phyloP scores from a whole-genome alignment of 2,113 vertebrate species.

The Anoplopoma fimbria region DNA sequence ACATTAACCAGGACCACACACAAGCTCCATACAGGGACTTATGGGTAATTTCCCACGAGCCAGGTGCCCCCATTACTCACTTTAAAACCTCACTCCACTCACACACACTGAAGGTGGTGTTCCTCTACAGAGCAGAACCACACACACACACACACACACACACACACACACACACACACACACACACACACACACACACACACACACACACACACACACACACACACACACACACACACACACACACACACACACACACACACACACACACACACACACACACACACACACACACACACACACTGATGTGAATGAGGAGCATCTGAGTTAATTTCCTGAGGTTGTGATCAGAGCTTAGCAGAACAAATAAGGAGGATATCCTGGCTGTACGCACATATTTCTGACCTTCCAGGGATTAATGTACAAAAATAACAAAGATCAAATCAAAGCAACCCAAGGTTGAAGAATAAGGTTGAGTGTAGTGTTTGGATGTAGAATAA shows the following conservation, averaged over 20 bases:
- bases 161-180: slow-evolving; percentile 7
- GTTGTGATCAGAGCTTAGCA: slow-evolving; percentile 44
- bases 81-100: slow-evolving; percentile 29
- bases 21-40: slow-evolving; percentile 19
- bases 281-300: slow-evolving; percentile 34
- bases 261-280: slow-evolving; percentile 20
- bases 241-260: slow-evolving; percentile 7
- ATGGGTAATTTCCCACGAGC: slow-evolving; percentile 43
- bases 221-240: slow-evolving; percentile 24
- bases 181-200: slow-evolving; percentile 21
- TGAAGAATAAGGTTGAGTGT: background rate
- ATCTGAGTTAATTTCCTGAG: slow-evolving; percentile 79
- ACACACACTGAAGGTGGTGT: slow-evolving; percentile 40
- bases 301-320: slow-evolving; percentile 65
- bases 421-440: background rate
- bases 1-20: slow-evolving; percentile 40
- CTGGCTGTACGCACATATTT: slow-evolving; percentile 47
- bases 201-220: slow-evolving; percentile 18
- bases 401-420: slow-evolving; percentile 53
- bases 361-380: slow-evolving; percentile 69
- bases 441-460: background rate
- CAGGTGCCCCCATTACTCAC: slow-evolving; percentile 47
- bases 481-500: background rate
- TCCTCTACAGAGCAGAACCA: slow-evolving; percentile 42
- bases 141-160: slow-evolving; percentile 16